Evolutionary conservation across 2,888 invertebrate species (phyloP).

Genomic region (Danaus chrysippus): DNA sequence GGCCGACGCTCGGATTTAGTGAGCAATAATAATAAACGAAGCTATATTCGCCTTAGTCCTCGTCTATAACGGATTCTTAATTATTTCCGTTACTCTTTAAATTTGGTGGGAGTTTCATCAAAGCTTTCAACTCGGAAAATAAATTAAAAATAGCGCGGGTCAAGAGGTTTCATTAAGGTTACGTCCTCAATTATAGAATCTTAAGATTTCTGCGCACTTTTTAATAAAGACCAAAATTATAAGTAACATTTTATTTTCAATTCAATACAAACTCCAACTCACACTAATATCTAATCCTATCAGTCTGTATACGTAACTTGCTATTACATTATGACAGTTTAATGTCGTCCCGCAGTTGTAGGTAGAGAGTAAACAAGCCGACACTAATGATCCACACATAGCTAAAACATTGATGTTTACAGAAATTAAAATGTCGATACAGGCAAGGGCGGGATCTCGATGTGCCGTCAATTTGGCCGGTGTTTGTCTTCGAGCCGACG

Average conservation of each 20-base stretch:
- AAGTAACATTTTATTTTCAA: background rate
- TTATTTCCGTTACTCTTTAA: constrained; percentile 5
- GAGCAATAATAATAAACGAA: constrained; percentile 1
- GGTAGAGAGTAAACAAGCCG: background rate
- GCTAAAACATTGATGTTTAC: background rate
- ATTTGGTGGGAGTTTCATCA: background rate
- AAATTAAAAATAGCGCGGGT: constrained; percentile 1
- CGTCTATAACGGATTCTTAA: background rate
- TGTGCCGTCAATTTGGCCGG: constrained; percentile 23
- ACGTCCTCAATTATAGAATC: constrained; percentile 2
- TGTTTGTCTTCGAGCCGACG: constrained; percentile 12
- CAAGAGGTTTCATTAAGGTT: constrained; percentile 5
- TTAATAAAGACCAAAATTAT: background rate
- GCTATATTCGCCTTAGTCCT: background rate
- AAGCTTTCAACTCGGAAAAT: constrained; percentile 1
- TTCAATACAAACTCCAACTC: background rate
- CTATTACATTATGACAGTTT: background rate
- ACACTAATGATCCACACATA: background rate
- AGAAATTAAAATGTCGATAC: constrained; percentile 11
- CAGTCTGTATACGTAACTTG: background rate
- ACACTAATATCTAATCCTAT: background rate
- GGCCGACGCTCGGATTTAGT: background rate
- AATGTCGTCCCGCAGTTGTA: background rate
- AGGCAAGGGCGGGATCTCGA: constrained; percentile 10
- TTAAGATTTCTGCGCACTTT: background rate